Base-by-base conservation (phyloP, 2,113 vertebrate species). In the Brachypodius melanocephalos region DNA sequence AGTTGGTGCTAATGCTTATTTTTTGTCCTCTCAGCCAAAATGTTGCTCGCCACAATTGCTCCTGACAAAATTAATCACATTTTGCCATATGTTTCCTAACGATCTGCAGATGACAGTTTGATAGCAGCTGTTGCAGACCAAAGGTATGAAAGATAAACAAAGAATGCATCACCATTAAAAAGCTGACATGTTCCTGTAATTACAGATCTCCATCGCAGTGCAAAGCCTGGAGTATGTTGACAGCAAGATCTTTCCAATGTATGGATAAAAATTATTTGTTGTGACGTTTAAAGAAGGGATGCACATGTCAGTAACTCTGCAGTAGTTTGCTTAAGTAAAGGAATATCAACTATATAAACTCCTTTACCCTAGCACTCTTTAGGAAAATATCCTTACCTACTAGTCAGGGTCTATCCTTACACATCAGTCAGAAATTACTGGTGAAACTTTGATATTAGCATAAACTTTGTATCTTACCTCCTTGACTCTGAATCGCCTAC, bases 61-160 rank as follows among this genome's bases (percentile, higher is more conserved):
- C 25, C 59, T 67, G 63, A 93, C 72, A 90, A 80, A 94, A 94
- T 91, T 79, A 94, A 94, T 93, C 88, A 77, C 82, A 81, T 80
- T 57, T 63, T 84, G 63, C 79, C 72, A 77, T 84, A 90, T 83
- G 75, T 74, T 97, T 95, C 76, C 55, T 95, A 90, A 94, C 74
- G 72, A 86, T 91, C 45, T 10, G 10, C 51, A 86, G 84, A 86
- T 93, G 59, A 90, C 42, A 72, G 36, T 87, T 94, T 74, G 36
- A 88, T 72, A 91, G 81, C 73, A 95, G 67, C 79, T 95, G 55
- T 58, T 86, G 59, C 38, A 94, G 63, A 84, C 67, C 36, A 86
- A 86, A 90, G 48, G 51, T 74, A 67, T 28, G 55, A 95, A 95
- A 95, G 88, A 73, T 86, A 95, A 93, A 89, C 73, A 90, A 67